Base-by-base conservation (phyloP, 2,888 invertebrate genomes). In the Hermaeophaga mercurialis region DNA sequence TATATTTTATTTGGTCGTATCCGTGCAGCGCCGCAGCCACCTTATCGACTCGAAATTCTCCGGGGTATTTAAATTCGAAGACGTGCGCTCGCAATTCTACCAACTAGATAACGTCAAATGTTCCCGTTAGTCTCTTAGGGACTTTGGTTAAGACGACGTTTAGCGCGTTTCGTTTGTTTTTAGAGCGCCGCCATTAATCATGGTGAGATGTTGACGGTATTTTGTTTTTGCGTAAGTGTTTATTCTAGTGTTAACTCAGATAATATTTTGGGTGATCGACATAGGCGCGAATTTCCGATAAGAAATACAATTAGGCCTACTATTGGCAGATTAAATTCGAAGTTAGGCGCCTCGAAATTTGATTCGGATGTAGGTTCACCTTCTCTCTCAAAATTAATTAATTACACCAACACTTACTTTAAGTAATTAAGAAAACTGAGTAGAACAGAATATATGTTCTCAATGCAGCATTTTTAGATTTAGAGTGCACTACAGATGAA, bases 31-130 rank as follows among this genome's bases (percentile, higher is more conserved):
- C 62, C 66, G 65, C 66, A 65, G 56, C 61, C 69, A 67, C 74
- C 76, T 75, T 75, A 75, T 76, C 75, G 70, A 70, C 63, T 66
- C 65, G 62, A 67, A 71, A 70, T 73, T 72, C 75, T 72, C 75
- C 47, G 54, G 73, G 75, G 75, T 73, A 75, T 75, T 75, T 73
- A 73, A 75, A 75, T 72, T 68, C 72, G 71, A 74, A 74, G 74
- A 74, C 74, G 73, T 73, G 73, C 72, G 70, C 71, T 72, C 66
- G 71, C 72, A 70, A 70, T 72, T 72, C 73, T 68, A 69, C 70
- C 67, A 68, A 66, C 66, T 69, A 65, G 75, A 75, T 75, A 75
- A 75, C 73, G 75, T 75, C 75, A 75, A 73, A 69, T 68, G 72
- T 71, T 71, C 70, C 70, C 71, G 71, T 73, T 72, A 72, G 71